Evolutionary conservation across 2,113 vertebrate species (phyloP), one percentile per base, ranked within the genome.

Genomic region (Leucosticte australis): DNA sequence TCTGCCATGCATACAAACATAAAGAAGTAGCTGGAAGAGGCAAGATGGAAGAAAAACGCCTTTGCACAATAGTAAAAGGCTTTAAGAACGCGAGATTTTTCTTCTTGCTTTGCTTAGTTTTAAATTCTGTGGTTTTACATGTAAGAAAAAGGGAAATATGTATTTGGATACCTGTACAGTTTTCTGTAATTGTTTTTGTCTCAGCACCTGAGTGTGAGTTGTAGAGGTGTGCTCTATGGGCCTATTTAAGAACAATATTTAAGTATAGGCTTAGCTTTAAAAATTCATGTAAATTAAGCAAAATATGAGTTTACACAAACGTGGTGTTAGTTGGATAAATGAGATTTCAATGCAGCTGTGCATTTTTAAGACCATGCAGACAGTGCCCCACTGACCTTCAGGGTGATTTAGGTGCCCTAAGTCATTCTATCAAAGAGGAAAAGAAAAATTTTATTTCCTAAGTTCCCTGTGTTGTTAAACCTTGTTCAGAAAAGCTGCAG

Each of bases 21-120:
- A 57, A 96, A 96, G 89, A 96, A 94, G 94, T 67, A 96, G 92
- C 88, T 91, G 68, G 69, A 93, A 96, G 93, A 95, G 81, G 77
- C 80, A 86, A 90, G 92, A 70, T 21, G 91, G 90, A 95, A 94
- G 63, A 95, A 96, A 82, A 96, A 80, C 84, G 86, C 71, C 83
- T 73, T 90, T 95, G 55, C 74, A 77, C 49, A 87, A 33, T 41
- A 83, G 55, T 64, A 62, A 77, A 67, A 94, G 89, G 78, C 89
- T 92, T 95, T 82, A 92, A 89, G 96, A 93, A 95, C 44, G 62
- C 4, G 55, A 59, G 3, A 62, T 83, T 94, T 94, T 96, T 94
- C 71, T 92, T 93, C 84, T 93, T 90, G 85, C 78, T 97, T 94
- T 96, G 84, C 87, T 96, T 95, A 73, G 74, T 96, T 98, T 97